Conservation (phyloP, 1,140 invertebrate species). For the Ganaspis sp. region DNA sequence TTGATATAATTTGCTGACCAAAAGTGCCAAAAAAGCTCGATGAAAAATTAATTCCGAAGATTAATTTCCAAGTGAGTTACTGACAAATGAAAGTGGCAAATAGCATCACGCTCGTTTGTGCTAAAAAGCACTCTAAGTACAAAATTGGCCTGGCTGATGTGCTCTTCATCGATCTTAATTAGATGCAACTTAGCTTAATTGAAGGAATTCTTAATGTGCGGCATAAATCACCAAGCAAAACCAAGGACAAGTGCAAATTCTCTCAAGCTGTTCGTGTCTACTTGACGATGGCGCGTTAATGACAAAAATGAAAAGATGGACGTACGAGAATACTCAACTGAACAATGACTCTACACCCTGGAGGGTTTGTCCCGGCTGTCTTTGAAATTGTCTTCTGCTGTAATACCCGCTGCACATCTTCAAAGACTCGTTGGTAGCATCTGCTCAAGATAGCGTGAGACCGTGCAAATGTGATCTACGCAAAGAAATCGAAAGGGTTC, state of each 20-base stretch:
- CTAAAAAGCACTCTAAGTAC: no score
- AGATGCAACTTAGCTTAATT: slow-evolving; percentile 16
- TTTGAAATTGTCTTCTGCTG: slow-evolving; percentile 44
- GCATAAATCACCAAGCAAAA: neutral
- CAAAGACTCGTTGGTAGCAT: slow-evolving; percentile 56
- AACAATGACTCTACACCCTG: slow-evolving; percentile 52
- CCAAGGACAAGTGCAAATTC: neutral
- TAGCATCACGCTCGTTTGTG: no score
- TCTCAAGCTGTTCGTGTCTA: neutral
- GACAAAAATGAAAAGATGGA: slow-evolving; percentile 23
- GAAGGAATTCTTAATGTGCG: neutral
- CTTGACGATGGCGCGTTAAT: slow-evolving; percentile 18
- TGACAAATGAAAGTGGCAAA: no score
- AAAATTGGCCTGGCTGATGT: neutral
- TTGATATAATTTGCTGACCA: no score
- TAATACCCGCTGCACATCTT: slow-evolving; percentile 43
- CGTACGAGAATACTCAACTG: slow-evolving; percentile 23
- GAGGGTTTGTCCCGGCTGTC: slow-evolving; percentile 49
- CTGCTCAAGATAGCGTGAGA: slow-evolving; percentile 56
- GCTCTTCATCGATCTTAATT: slow-evolving; percentile 21
- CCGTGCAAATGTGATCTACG: slow-evolving; percentile 67
- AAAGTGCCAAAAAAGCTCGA: no score
- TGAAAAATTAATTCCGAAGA: no score
- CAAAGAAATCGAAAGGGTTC: slow-evolving; percentile 51
- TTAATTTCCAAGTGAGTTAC: no score